A percentile compares a stretch with the other conserved stretches of the same genome.
These are phyloP conservation scores for Uromys caudimaculatus DNA, from an alignment of 2,797 vertebrate genomes.

Conservation along the genomic window DNA sequence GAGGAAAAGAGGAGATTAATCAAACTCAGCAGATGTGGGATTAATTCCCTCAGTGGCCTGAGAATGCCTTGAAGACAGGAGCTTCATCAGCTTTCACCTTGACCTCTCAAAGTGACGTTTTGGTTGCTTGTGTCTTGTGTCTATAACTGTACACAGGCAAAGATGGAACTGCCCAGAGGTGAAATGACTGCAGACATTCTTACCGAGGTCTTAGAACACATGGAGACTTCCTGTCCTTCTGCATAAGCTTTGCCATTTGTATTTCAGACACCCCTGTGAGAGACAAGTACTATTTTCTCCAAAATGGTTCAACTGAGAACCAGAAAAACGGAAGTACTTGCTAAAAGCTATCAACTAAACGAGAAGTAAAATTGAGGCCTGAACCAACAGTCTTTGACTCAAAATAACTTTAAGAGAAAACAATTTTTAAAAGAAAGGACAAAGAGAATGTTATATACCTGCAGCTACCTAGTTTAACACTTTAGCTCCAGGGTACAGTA, in stretches of 20 bases:
- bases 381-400: background rate
- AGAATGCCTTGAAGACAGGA: conserved; percentile 75
- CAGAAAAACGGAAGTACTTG: conserved; percentile 56
- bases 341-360: background rate
- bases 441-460: background rate
- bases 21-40: conserved; percentile 76
- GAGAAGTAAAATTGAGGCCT: background rate
- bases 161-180: background rate
- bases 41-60: conserved; percentile 70
- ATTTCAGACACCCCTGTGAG: conserved; percentile 48
- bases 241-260: background rate
- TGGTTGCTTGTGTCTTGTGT: conserved; percentile 62
- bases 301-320: conserved; percentile 49
- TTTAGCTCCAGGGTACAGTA: background rate
- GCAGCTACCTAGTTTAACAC: background rate
- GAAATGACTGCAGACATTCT: background rate
- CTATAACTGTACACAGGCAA: conserved; percentile 39
- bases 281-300: conserved; percentile 47
- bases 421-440: background rate
- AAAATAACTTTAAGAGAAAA: background rate
- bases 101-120: conserved; percentile 33
- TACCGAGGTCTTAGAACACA: background rate
- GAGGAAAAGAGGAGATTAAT: conserved; percentile 74
- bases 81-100: conserved; percentile 77
- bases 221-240: background rate